A percentile compares a stretch with the other conserved stretches of the same genome.
These are phyloP conservation scores for Dicerorhinus sumatrensis DNA, from an alignment of 2,113 vertebrate species.

Conservation along the genomic window DNA sequence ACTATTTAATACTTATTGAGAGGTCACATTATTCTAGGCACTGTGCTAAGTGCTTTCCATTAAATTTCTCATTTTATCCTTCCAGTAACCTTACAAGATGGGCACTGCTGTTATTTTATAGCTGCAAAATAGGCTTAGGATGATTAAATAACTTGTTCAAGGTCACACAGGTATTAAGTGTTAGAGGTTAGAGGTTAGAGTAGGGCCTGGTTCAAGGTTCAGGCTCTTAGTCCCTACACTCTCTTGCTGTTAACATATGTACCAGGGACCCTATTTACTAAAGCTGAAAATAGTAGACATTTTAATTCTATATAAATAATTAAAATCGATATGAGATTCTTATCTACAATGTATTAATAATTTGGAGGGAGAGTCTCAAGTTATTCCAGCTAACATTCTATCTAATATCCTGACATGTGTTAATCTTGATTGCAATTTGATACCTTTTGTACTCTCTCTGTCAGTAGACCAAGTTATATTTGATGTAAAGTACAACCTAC, in stretches of 20 bases:
- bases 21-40: background rate
- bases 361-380: background rate
- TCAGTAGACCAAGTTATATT: background rate
- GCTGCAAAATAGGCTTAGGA: background rate
- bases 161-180: background rate
- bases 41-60: conserved; percentile 45
- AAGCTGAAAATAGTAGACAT: background rate
- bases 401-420: background rate
- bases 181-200: background rate
- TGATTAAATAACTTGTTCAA: conserved; percentile 62
- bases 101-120: conserved; percentile 53
- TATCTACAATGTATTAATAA: conserved; percentile 23
- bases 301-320: conserved; percentile 42
- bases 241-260: background rate
- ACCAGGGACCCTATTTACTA: background rate
- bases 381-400: background rate
- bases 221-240: background rate
- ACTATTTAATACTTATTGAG: conserved; percentile 62
- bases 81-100: conserved; percentile 32
- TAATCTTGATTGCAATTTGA: conserved; percentile 52
- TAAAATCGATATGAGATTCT: conserved; percentile 28
- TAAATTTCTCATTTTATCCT: conserved; percentile 61
- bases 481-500: background rate
- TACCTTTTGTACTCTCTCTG: conserved; percentile 22
- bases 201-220: background rate